A percentile compares a stretch with the other conserved stretches of the same genome.
These are phyloP conservation scores for Tenthredo notha DNA, from an alignment of 2,888 invertebrate species.

Conservation along the genomic window DNA sequence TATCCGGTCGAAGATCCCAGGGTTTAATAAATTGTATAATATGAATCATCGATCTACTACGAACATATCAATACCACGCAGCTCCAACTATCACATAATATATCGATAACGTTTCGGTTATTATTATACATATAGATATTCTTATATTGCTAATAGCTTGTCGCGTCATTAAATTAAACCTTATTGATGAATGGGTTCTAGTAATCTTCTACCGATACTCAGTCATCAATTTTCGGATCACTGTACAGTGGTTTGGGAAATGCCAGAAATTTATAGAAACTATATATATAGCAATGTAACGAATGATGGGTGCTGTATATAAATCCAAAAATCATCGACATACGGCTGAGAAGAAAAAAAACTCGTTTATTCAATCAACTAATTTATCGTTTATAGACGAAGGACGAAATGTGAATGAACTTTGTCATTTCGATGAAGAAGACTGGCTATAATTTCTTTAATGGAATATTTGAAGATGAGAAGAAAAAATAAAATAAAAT, in stretches of 20 bases:
- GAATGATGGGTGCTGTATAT: too few relatives aligned
- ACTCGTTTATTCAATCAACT: too few relatives aligned
- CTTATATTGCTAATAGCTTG: not conserved
- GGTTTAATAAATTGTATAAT: not conserved
- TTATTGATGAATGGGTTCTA: not conserved
- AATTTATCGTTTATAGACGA: too few relatives aligned
- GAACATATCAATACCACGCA: not conserved
- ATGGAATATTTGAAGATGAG: too few relatives aligned
- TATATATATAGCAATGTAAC: not conserved
- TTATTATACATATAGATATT: not conserved
- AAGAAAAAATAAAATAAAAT: too few relatives aligned
- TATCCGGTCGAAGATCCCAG: not conserved
- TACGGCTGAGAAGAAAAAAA: too few relatives aligned
- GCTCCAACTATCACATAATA: not conserved
- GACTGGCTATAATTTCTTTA: too few relatives aligned
- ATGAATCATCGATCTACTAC: not conserved
- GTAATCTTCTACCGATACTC: not conserved
- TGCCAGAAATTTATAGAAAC: not conserved
- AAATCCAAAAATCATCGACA: not conserved
- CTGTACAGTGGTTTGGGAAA: not conserved
- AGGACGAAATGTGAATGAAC: too few relatives aligned
- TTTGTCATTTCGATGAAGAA: too few relatives aligned
- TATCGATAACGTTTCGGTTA: not conserved
- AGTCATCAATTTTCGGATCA: conserved; percentile 14
- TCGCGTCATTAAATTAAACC: not conserved